Percentiles rank a stretch among this genome's conserved stretches.
These are phyloP conservation scores for Melanotaenia pygmaea DNA, from an alignment of 2,797 vertebrate species.

Conservation along the genomic window DNA sequence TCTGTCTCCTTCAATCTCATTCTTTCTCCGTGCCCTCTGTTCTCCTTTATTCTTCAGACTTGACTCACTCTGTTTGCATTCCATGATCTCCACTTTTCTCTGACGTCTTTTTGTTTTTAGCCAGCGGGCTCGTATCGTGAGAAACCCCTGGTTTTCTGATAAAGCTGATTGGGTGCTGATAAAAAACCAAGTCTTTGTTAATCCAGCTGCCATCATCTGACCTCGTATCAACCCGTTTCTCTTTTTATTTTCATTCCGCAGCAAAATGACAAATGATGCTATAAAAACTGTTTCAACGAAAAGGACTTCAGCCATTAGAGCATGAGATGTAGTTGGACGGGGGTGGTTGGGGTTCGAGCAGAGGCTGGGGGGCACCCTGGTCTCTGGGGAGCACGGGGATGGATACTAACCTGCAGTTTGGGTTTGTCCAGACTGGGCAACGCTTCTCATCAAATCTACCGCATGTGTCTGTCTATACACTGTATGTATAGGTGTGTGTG, in stretches of 20 bases:
- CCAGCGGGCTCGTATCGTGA: conserved; percentile 60
- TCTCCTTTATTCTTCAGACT: conserved; percentile 29
- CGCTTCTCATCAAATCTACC: too few relatives aligned
- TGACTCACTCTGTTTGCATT: conserved; percentile 46
- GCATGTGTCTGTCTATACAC: too few relatives aligned
- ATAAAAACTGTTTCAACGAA: neutral
- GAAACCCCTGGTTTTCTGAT: conserved; percentile 69
- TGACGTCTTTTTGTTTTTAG: conserved; percentile 39
- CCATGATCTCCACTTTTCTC: conserved; percentile 20
- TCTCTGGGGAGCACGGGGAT: too few relatives aligned
- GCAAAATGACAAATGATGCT: conserved; percentile 42
- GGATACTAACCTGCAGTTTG: too few relatives aligned
- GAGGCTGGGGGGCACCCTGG: too few relatives aligned
- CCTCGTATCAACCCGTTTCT: conserved; percentile 31
- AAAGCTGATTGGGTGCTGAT: conserved; percentile 73
- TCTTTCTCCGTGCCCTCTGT: conserved; percentile 20
- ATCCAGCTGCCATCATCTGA: conserved; percentile 50
- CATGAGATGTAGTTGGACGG: too few relatives aligned
- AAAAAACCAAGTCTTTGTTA: conserved; percentile 43
- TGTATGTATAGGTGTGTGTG: neutral
- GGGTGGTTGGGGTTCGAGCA: too few relatives aligned
- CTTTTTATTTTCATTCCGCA: conserved; percentile 6
- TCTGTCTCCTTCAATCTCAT: conserved; percentile 30
- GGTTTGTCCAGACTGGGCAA: too few relatives aligned
- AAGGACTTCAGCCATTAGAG: too few relatives aligned